A percentile compares a stretch with the other conserved stretches of the same genome.
These are phyloP conservation scores for Bombus terrestris DNA, from an alignment of 1,140 invertebrate species.

Conservation along the genomic window DNA sequence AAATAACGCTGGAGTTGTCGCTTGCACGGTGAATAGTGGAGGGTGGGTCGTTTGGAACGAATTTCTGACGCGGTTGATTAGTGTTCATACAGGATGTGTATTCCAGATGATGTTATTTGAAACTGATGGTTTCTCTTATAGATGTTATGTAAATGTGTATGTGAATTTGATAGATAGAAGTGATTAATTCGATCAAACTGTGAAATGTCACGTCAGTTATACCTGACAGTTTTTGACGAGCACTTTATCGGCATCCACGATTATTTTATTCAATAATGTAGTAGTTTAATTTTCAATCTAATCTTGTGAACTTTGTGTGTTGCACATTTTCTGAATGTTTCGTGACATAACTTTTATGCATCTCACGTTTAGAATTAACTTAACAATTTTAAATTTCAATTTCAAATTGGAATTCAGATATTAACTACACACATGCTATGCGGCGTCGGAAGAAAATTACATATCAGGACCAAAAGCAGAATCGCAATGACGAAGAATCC, in stretches of 20 bases:
- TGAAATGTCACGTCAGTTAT: too few species aligned
- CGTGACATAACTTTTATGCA: too few species aligned
- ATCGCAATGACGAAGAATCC: neutral
- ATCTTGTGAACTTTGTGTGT: neutral
- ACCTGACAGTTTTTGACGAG: neutral
- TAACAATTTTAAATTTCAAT: neutral
- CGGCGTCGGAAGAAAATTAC: neutral
- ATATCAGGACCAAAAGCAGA: neutral
- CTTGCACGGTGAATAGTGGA: neutral
- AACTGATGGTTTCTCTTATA: too few species aligned
- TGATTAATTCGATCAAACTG: neutral
- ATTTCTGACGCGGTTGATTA: too few species aligned
- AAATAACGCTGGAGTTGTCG: neutral
- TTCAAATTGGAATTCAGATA: neutral
- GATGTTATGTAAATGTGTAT: too few species aligned
- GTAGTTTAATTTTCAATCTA: too few species aligned
- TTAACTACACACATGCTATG: neutral
- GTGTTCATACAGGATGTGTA: too few species aligned
- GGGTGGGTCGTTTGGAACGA: too few species aligned
- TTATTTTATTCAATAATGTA: neutral
- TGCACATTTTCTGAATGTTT: neutral
- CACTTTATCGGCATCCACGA: neutral
- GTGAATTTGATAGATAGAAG: too few species aligned
- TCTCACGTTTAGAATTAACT: too few species aligned
- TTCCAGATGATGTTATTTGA: too few species aligned